Conservation (phyloP, 2,797 vertebrate genomes). For the Otus scops region DNA sequence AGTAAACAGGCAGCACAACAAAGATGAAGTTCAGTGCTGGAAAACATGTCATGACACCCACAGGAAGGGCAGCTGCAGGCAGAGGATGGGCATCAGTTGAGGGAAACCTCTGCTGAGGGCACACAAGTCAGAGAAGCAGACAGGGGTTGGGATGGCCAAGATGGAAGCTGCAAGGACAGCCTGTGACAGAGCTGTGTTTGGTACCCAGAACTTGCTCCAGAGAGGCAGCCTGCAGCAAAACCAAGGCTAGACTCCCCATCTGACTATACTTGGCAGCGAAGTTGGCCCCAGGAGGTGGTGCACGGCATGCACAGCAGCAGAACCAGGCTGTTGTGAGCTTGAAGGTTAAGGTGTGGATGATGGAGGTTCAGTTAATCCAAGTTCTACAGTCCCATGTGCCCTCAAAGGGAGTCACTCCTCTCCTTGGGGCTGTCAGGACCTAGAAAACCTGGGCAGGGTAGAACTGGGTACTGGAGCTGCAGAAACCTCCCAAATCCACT, state of each 20-base stretch:
- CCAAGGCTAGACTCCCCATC: neutral
- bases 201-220: neutral
- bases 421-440: neutral
- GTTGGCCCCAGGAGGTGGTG: accelerated
- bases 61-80: neutral
- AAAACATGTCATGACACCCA: neutral
- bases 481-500: neutral
- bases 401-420: neutral
- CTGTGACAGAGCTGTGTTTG: neutral
- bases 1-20: neutral
- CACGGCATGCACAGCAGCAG: accelerated
- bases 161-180: neutral
- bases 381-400: neutral
- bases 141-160: neutral
- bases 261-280: neutral
- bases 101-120: neutral
- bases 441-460: neutral
- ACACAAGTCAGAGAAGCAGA: neutral
- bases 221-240: neutral
- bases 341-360: neutral
- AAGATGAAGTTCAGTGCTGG: neutral
- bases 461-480: neutral
- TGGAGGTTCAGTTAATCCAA: neutral
- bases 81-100: neutral
- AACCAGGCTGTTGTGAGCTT: neutral